phyloP scores from a whole-genome alignment of 2,113 vertebrate genomes.

The Ondatra zibethicus region DNA sequence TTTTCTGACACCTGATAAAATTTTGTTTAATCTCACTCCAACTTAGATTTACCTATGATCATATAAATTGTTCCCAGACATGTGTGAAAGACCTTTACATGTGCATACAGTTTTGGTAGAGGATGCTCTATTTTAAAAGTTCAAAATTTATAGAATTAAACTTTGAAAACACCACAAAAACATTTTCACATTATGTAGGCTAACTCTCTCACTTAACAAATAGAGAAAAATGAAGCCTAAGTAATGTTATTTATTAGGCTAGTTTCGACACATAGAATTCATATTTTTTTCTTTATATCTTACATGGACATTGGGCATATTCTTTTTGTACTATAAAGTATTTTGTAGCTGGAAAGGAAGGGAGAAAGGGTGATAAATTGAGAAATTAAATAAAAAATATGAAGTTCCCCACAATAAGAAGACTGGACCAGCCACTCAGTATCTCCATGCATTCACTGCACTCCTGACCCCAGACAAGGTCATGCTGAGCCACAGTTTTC shows the following conservation, averaged over 20 bases:
- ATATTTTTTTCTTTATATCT: constrained; percentile 12
- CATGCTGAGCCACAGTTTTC: neutral
- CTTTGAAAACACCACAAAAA: constrained; percentile 37
- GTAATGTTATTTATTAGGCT: constrained; percentile 22
- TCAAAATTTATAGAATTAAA: neutral
- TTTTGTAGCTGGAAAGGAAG: neutral
- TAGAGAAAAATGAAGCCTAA: constrained; percentile 42
- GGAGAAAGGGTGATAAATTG: neutral
- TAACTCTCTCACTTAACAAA: neutral
- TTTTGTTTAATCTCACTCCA: neutral
- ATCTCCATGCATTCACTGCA: neutral
- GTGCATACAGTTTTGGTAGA: neutral
- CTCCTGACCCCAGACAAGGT: neutral
- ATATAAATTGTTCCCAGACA: constrained; percentile 39
- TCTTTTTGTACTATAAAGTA: neutral
- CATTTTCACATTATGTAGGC: neutral
- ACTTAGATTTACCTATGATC: neutral
- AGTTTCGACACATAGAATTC: neutral
- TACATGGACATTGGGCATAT: neutral
- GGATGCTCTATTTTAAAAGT: neutral
- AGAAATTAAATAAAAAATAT: neutral
- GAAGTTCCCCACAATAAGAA: neutral
- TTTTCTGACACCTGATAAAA: neutral
- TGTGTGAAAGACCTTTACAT: neutral
- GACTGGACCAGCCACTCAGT: neutral